These are phyloP conservation scores for Melanargia galathea DNA, from an alignment of 2,888 invertebrate species.

Conservation along the genomic window DNA sequence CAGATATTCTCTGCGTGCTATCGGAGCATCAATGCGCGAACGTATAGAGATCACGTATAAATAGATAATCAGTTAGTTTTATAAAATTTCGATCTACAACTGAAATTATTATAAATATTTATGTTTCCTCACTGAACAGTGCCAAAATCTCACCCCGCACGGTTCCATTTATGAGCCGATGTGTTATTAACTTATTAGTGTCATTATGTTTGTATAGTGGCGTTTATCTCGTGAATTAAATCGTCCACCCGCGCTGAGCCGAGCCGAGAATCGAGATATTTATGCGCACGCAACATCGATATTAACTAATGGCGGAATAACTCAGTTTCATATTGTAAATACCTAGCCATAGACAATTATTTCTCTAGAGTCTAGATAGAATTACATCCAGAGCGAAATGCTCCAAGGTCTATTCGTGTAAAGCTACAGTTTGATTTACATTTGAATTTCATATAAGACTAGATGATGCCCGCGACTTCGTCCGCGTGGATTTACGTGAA, in stretches of 20 bases:
- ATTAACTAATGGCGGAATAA: slow-evolving; percentile 37
- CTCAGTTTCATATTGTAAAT: slow-evolving; percentile 35
- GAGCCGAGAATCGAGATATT: slow-evolving; percentile 28
- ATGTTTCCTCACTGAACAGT: neutral
- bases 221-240: slow-evolving; percentile 38
- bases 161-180: slow-evolving; percentile 11
- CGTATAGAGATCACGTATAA: too few relatives aligned
- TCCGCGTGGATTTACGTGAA: slow-evolving; percentile 10
- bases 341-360: slow-evolving; percentile 26
- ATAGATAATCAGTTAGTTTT: too few relatives aligned
- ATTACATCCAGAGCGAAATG: slow-evolving; percentile 28
- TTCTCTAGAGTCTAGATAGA: slow-evolving; percentile 21
- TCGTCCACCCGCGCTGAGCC: slow-evolving; percentile 23
- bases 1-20: too few relatives aligned
- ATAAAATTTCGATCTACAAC: too few relatives aligned
- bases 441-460: slow-evolving; percentile 22
- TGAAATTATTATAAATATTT: too few relatives aligned
- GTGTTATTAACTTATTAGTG: slow-evolving; percentile 35
- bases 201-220: slow-evolving; percentile 33
- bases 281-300: slow-evolving; percentile 41
- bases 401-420: slow-evolving; percentile 4
- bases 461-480: too few relatives aligned
- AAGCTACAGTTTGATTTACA: slow-evolving; percentile 21
- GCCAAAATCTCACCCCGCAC: slow-evolving; percentile 4
- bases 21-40: too few relatives aligned